Evolutionary conservation across 2,888 invertebrate species (phyloP).

Genomic region (Lepidochitona cinerea): DNA sequence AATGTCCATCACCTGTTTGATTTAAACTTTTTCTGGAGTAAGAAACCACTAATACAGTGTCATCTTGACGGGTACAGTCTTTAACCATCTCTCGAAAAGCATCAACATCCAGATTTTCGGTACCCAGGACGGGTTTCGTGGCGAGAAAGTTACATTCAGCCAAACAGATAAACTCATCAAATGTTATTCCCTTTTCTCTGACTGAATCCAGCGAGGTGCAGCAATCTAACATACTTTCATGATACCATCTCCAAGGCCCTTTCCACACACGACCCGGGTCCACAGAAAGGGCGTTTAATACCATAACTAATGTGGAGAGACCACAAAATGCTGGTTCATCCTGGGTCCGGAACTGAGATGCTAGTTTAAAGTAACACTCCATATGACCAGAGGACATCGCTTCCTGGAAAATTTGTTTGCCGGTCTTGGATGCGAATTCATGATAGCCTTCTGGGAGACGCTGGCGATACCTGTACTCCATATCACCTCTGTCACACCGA

Average conservation of each 20-base stretch:
- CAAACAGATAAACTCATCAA: slow-evolving; percentile 60
- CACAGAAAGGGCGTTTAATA: slow-evolving; percentile 64
- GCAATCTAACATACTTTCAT: slow-evolving; percentile 68
- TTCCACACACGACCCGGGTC: slow-evolving; percentile 58
- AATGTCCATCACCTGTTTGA: slow-evolving; percentile 64
- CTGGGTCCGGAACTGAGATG: slow-evolving; percentile 67
- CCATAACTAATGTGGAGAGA: slow-evolving; percentile 62
- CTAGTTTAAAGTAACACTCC: slow-evolving; percentile 62
- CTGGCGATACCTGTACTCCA: slow-evolving; percentile 44
- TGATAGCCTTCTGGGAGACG: slow-evolving; percentile 56
- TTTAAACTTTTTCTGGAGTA: slow-evolving; percentile 56
- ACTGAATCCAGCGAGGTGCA: slow-evolving; percentile 40
- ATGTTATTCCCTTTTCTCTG: slow-evolving; percentile 47
- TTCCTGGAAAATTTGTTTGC: slow-evolving; percentile 35
- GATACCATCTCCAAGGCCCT: slow-evolving; percentile 67
- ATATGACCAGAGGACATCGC: slow-evolving; percentile 40
- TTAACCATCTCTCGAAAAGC: slow-evolving; percentile 31
- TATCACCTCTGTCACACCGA: too few species aligned
- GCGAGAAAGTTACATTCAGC: slow-evolving; percentile 62
- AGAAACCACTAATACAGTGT: slow-evolving; percentile 39
- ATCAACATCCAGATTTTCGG: slow-evolving; percentile 3
- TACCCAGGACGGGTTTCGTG: slow-evolving; percentile 21
- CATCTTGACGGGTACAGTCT: slow-evolving; percentile 5
- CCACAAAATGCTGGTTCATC: slow-evolving; percentile 68
- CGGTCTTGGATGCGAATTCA: slow-evolving; percentile 56